Conservation (phyloP, 2,888 invertebrate species). For the Caenorhabditis imperialis region DNA sequence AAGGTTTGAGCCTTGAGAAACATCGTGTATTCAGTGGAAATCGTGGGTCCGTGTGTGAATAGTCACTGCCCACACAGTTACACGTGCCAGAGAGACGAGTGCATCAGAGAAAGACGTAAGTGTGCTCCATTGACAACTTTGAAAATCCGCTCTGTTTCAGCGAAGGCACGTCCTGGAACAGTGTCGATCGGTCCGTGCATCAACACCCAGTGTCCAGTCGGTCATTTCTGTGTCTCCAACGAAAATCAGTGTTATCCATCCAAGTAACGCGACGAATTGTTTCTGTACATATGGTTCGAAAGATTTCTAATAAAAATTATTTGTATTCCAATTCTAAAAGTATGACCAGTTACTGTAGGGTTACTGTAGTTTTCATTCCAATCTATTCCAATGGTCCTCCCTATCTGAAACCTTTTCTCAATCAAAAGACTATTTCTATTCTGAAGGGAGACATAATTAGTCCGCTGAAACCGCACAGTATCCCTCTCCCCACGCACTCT, state of each 20-base stretch:
- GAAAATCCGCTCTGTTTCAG: conserved; percentile 25
- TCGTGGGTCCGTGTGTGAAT: conserved; percentile 73
- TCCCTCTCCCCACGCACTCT: no score
- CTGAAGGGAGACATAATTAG: no score
- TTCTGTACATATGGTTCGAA: no score
- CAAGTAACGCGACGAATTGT: not conserved
- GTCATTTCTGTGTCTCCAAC: conserved; percentile 61
- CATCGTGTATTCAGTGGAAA: conserved; percentile 56
- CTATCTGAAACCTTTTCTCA: no score
- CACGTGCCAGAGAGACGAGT: conserved; percentile 65
- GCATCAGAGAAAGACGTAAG: conserved; percentile 60
- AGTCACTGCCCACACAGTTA: conserved; percentile 70
- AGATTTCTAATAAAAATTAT: no score
- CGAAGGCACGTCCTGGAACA: conserved; percentile 51
- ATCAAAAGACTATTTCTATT: no score
- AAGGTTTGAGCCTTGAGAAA: no score
- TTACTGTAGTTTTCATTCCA: no score
- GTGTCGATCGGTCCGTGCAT: conserved; percentile 73
- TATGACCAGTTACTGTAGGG: no score
- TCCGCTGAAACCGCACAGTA: no score
- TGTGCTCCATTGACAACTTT: not conserved
- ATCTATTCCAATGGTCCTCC: no score
- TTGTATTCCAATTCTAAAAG: no score
- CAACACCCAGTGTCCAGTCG: conserved; percentile 69
- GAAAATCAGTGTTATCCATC: conserved; percentile 71